phyloP scores from a whole-genome alignment of 2,113 vertebrate genomes.

The Nothobranchius kuhntae region DNA sequence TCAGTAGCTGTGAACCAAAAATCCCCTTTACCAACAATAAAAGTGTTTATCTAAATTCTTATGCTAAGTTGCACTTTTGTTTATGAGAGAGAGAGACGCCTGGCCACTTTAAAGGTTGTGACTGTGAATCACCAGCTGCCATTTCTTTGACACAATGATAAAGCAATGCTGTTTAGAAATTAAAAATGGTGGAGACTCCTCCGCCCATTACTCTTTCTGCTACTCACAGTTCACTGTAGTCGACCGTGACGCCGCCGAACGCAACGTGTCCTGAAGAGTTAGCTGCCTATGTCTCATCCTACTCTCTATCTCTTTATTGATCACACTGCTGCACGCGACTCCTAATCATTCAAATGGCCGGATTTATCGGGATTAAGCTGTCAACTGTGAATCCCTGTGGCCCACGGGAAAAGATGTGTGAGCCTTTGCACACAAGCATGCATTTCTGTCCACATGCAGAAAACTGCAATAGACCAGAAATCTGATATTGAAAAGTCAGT shows the following conservation, averaged over 20 bases:
- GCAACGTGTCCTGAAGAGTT: conserved; percentile 18
- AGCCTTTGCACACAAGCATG: background rate
- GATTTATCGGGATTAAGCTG: conserved; percentile 60
- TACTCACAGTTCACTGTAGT: conserved; percentile 6
- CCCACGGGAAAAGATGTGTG: conserved; percentile 12
- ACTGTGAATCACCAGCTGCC: conserved; percentile 36
- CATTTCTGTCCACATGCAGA: background rate
- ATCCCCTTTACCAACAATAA: too few relatives aligned
- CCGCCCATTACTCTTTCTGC: conserved; percentile 1
- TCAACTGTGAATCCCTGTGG: conserved; percentile 33
- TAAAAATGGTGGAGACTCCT: conserved; percentile 38
- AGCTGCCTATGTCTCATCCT: conserved; percentile 26
- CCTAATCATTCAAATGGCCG: conserved; percentile 53
- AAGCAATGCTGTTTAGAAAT: conserved; percentile 54
- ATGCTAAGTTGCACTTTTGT: too few relatives aligned
- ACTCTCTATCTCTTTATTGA: conserved; percentile 51
- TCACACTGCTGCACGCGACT: conserved; percentile 48
- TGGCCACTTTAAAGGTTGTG: conserved; percentile 24
- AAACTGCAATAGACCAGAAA: too few relatives aligned
- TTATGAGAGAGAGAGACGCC: conserved; percentile 10
- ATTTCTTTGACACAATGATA: conserved; percentile 33
- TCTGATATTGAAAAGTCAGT: too few relatives aligned
- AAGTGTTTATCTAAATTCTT: too few relatives aligned
- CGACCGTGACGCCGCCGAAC: conserved; percentile 11
- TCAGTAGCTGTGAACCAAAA: too few relatives aligned